A percentile compares a stretch with the other conserved stretches of the same genome.
Evolutionary conservation across 2,888 invertebrate genomes (phyloP).

Genomic region (Subacronicta megacephala): DNA sequence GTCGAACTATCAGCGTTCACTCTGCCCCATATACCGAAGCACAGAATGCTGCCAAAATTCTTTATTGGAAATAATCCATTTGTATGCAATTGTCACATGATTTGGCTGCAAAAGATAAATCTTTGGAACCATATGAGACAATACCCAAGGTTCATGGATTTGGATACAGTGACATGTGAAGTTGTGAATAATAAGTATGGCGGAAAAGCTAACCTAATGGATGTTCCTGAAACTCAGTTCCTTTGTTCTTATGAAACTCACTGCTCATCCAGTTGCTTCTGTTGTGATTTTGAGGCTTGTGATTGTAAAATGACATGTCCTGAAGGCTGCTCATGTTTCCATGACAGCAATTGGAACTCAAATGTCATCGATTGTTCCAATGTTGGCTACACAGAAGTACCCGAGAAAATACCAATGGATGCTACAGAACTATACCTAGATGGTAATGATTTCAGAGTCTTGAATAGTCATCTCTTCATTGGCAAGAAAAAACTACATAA

Average conservation of each 20-base stretch:
- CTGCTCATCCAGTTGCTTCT: conserved; percentile 95
- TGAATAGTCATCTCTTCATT: conserved; percentile 95
- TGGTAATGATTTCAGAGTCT: conserved; percentile 93
- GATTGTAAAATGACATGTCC: conserved; percentile 97
- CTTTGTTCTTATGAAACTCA: conserved; percentile 94
- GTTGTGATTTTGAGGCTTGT: conserved; percentile 96
- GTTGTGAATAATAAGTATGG: conserved; percentile 92
- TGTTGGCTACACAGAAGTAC: conserved; percentile 92
- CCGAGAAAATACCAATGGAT: conserved; percentile 95
- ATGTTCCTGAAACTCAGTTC: conserved; percentile 93
- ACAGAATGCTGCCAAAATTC: conserved; percentile 93
- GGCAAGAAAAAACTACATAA: conserved; percentile 95
- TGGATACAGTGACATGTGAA: conserved; percentile 93
- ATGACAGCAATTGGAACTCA: conserved; percentile 95
- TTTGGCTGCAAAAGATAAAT: conserved; percentile 95
- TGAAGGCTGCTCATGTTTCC: conserved; percentile 94
- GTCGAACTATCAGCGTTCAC: conserved; percentile 93
- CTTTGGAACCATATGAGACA: conserved; percentile 92
- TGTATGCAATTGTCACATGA: conserved; percentile 96
- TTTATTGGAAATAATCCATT: conserved; percentile 95
- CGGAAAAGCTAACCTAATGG: conserved; percentile 91
- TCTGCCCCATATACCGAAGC: conserved; percentile 91
- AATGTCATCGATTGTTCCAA: conserved; percentile 95
- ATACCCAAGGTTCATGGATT: conserved; percentile 94
- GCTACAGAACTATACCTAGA: conserved; percentile 96